Base-by-base conservation (phyloP, 2,113 vertebrate genomes). In the Cariama cristata region DNA sequence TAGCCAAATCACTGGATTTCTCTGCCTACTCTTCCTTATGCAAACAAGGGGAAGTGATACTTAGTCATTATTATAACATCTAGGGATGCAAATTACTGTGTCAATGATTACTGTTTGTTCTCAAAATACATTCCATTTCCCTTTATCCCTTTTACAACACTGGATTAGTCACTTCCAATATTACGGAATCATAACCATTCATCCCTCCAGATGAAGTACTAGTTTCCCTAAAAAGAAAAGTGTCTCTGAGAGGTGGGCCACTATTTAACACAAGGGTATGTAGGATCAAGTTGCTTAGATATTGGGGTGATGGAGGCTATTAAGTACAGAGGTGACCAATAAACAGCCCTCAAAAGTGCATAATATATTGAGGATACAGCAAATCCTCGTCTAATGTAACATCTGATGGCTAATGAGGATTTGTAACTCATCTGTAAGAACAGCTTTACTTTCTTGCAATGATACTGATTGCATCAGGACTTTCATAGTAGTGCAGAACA, bases 41-140 rank as follows among this genome's bases (percentile, higher is more conserved):
- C 91, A 96, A 96, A 96, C 81, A 91, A 93, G 94, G 91, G 95
- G 95, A 97, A 97, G 86, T 96, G 95, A 94, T 96, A 95, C 66
- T 97, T 95, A 97, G 92, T 96, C 96, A 96, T 94, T 97, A 97
- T 97, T 96, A 95, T 93, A 97, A 95, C 87, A 96, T 97, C 95
- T 90, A 96, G 93, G 96, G 95, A 95, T 97, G 96, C 77, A 95
- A 97, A 96, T 97, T 91, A 93, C 96, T 95, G 58, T 97, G 93
- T 93, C 93, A 97, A 96, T 97, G 96, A 97, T 96, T 97, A 97
- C 96, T 96, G 71, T 96, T 97, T 95, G 94, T 97, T 97, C 93
- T 97, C 94, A 96, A 96, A 97, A 97, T 95, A 97, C 71, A 95
- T 80, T 82, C 93, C 69, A 22, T 96, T 97, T 97, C 77, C 94